Evolutionary conservation across 2,113 vertebrate genomes (phyloP), one percentile per base, ranked within the genome.

Genomic region (Istiophorus platypterus): DNA sequence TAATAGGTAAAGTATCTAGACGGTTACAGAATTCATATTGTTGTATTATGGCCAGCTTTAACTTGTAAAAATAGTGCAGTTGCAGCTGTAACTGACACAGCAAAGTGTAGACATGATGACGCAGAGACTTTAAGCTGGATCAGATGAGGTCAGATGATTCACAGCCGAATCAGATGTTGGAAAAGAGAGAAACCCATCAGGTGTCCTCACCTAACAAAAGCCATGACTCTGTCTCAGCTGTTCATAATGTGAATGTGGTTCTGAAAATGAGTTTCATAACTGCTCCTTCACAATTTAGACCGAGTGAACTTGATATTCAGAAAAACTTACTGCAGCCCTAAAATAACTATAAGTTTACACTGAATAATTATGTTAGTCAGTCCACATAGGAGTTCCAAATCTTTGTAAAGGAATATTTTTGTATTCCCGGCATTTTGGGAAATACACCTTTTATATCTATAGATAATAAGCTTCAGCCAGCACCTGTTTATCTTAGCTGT

Each of bases 81-180:
- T 9, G 34, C 56, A 57, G 61, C 72, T 72, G 20, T 62, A 49
- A 62, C 6, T 31, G 17, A 71, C 76, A 58, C 24, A 45, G 64
- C 49, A 31, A 75, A 51, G 49, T 79, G 65, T 18, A 20, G 59
- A 70, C 37, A 39, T 82, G 70, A 82, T 70, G 64, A 78, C 63
- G 78, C 70, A 11, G 29, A 7, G 0, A n/a, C 58, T 64, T 59
- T 37, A 78, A 67, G 54, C 74, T 58, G 47, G 54, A 67, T 59
- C 59, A 34, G 59, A 54, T 74, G 69, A 37, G 67, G 71, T 72
- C 66, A 41, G 56, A 41, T 68, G 26, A 34, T 66, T 72, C 41
- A 58, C n/a, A 69, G 63, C 69, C 65, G 59, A 78, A 70, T 74
- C 66, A 34, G 17, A 26, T 10, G 42, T 66, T 18, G 20, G 31